A percentile compares a stretch with the other conserved stretches of the same genome.
phyloP scores from a whole-genome alignment of 92 coral and sea anemone genomes.

The Zoanthus solanderi region DNA sequence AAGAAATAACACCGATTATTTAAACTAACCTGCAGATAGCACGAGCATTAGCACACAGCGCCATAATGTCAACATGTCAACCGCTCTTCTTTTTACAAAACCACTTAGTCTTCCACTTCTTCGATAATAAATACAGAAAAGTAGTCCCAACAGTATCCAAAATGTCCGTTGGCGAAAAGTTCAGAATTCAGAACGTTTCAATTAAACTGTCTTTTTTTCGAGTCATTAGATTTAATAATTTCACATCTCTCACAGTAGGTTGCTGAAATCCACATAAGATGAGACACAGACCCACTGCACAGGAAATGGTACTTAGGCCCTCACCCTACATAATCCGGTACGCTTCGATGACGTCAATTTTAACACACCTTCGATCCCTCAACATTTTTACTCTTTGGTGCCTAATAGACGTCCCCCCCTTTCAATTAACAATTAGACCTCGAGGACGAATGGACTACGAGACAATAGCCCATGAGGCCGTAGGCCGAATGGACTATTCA shows the following conservation, averaged over 20 bases:
- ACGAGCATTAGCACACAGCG: background rate
- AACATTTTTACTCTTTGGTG: too few species aligned
- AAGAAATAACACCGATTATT: background rate
- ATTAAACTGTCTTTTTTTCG: background rate
- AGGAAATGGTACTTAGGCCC: slow-evolving; percentile 10
- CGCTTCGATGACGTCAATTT: background rate
- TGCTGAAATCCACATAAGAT: background rate
- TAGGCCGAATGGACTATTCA: too few species aligned
- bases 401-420: too few species aligned
- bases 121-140: background rate
- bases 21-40: slow-evolving; percentile 9
- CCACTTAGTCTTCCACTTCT: background rate
- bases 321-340: background rate
- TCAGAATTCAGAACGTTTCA: background rate
- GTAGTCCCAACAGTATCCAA: background rate
- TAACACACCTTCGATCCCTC: background rate
- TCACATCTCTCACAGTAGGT: background rate
- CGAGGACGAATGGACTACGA: too few species aligned
- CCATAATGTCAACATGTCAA: background rate
- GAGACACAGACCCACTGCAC: background rate
- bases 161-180: background rate
- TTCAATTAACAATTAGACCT: too few species aligned
- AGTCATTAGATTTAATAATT: background rate
- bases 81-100: background rate
- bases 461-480: too few species aligned